Conservation (phyloP, 2,888 invertebrate genomes). For the Mallateleia sp. region DNA sequence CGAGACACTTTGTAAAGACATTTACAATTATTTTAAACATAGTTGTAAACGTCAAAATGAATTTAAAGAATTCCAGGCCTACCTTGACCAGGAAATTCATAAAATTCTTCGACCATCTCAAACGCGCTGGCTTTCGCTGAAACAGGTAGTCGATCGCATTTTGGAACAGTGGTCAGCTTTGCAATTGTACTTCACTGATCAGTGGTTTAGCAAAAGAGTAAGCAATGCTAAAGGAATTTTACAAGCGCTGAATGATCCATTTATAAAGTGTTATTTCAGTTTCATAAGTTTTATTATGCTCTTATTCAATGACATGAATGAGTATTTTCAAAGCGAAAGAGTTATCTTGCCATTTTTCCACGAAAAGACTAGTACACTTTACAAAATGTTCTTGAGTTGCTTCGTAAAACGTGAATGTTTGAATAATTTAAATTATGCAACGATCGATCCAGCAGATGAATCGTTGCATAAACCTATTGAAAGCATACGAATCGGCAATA, state of each 20-base stretch:
- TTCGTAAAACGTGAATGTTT: background rate
- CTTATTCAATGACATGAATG: conserved; percentile 69
- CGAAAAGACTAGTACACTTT: conserved; percentile 25
- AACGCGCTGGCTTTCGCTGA: conserved; percentile 83
- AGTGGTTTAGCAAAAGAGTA: too few relatives aligned
- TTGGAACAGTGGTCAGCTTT: conserved; percentile 84
- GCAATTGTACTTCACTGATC: background rate
- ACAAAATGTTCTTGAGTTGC: background rate
- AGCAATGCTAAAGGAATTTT: background rate
- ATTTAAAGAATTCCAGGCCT: conserved; percentile 74
- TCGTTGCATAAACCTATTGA: background rate
- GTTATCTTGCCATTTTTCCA: conserved; percentile 60
- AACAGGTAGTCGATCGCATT: conserved; percentile 79
- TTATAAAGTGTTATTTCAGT: conserved; percentile 71
- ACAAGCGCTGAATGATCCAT: conserved; percentile 72
- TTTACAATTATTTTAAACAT: conserved; percentile 1
- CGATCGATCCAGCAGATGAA: background rate
- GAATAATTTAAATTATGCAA: background rate
- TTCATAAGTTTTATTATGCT: conserved; percentile 72
- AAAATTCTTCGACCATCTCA: conserved; percentile 80
- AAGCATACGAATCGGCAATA: too few relatives aligned
- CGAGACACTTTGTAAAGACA: background rate
- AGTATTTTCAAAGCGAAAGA: conserved; percentile 72
- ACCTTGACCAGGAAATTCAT: conserved; percentile 77
- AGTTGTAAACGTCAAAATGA: conserved; percentile 17